Base-by-base conservation (phyloP, 1,140 invertebrate genomes). In the Eubasilissa regina region DNA sequence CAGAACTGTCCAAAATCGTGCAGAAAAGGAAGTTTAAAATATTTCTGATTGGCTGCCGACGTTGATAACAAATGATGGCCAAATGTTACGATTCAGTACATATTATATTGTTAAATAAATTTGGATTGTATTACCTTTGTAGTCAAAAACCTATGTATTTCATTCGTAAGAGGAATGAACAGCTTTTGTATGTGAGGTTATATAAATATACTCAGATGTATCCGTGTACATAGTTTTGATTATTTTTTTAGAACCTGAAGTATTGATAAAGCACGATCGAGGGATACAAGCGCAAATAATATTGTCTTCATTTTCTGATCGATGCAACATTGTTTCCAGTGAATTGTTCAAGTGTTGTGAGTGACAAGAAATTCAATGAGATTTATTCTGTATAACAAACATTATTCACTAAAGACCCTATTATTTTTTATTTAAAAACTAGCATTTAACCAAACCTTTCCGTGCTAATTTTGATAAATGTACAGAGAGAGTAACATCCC, bases 221-320 rank as follows among this genome's bases (percentile, higher is more conserved):
- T 72, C 68, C 45, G 53, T 72, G 68, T 73, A 73, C 68, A 73
- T 73, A 73, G 19, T 73, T 73, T 73, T 73, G 68, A 21, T 73
- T 73, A 73, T 53, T 68, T 68, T 64, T 3, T 62, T 62, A 62
- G 60, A 25, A 62, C 60, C 13, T 62, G 19, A 62, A 62, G 60
- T 62, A 62, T 62, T 62, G 60, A 62, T 62, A 53, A 15, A 13
- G 44, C 64, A 19, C 17, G 44, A 68, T 68, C n/a, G 47, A 68
- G 64, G 44, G 35, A 68, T 68, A 68, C 64, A 17, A 68, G 17
- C 64, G 47, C 43, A 62, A n/a, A 62, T 43, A 25, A 62, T 13
- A 25, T 62, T 35, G n/a, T 62, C 21, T 58, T 58, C 11, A 58
- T 21, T 58, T 21, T 56, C 19, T 58, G 21, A 17, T 58, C 15